Conservation (phyloP, 1,140 invertebrate species). For the Metopolophium dirhodum region DNA sequence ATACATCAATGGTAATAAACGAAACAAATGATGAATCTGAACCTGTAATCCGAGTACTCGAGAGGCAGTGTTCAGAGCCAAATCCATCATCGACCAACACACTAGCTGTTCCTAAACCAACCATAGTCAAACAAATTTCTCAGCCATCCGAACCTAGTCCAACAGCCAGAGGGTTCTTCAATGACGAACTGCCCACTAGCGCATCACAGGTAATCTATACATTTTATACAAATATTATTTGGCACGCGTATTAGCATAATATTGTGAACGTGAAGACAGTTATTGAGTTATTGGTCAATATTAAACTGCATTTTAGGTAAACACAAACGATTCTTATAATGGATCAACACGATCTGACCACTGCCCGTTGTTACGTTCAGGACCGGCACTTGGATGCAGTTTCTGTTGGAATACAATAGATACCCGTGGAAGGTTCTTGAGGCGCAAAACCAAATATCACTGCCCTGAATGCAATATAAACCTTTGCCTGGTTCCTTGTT, state of each 20-base stretch:
- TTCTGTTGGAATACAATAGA: conserved; percentile 89
- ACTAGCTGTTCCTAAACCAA: conserved; percentile 67
- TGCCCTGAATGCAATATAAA: conserved; percentile 87
- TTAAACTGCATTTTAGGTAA: conserved; percentile 27
- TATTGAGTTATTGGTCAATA: conserved; percentile 23
- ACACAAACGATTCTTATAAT: conserved; percentile 38
- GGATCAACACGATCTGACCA: conserved; percentile 66
- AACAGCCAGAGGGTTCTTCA: conserved; percentile 59
- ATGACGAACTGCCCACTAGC: conserved; percentile 11
- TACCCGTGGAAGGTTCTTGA: conserved; percentile 76
- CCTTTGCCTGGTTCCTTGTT: conserved; percentile 84
- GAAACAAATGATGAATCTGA: conserved; percentile 64
- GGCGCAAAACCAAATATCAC: conserved; percentile 86
- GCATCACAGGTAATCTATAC: neutral
- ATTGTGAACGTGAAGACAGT: conserved; percentile 14
- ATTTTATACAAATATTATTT: neutral
- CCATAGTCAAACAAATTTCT: conserved; percentile 72
- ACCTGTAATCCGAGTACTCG: conserved; percentile 62
- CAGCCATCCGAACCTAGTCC: conserved; percentile 64
- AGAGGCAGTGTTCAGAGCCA: conserved; percentile 59
- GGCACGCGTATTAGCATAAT: neutral
- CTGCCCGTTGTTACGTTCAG: conserved; percentile 78
- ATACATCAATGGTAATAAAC: neutral
- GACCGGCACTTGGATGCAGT: conserved; percentile 82
- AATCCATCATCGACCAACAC: conserved; percentile 66